Base-by-base conservation (phyloP, 2,113 vertebrate genomes). In the Phylloscopus trochilus region DNA sequence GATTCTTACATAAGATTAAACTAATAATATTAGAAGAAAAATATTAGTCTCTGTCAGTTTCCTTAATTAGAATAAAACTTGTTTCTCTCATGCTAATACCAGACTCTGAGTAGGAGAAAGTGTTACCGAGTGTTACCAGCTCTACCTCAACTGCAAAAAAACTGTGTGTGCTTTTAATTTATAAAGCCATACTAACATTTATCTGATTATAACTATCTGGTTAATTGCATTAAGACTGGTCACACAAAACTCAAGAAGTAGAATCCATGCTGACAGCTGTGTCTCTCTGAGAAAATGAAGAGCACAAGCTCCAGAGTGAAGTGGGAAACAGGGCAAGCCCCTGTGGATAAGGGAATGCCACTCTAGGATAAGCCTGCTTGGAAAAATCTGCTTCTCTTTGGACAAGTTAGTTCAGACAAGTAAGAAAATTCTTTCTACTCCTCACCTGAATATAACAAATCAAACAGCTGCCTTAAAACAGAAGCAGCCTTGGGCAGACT, bases 1-100 rank as follows among this genome's bases (percentile, higher is more conserved):
- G 43, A 86, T 90, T 89, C 75, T 91, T 83, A 81, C 27, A 44
- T 74, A 95, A 94, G 35, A 93, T 59, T 63, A 90, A 95, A 90
- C 47, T 30, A 88, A 39, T 66, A 88, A 58, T 63, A 85, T 27
- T 49, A 64, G 33, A 72, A 90, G 26, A 77, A 94, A 95, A 73
- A 74, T 55, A 92, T 70, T 77, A 81, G 33, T 18, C 44, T 67
- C n/a, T 44, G 18, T 85, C 10, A 17, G 35, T 53, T 95, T 92
- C 27, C 68, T 77, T 95, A 93, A 86, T 31, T 83, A 67, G 73
- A 91, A 89, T 60, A 74, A 80, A 90, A 74, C 22, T 56, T 52
- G 3, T 51, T 88, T 91, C 47, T 86, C 23, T 44, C 13, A 17
- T 55, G 46, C 33, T 72, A 59, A 39, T 55, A 53, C 24, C 20